These are phyloP conservation scores for Leptatherina wallacei DNA, from an alignment of 2,797 vertebrate genomes.

Conservation along the genomic window DNA sequence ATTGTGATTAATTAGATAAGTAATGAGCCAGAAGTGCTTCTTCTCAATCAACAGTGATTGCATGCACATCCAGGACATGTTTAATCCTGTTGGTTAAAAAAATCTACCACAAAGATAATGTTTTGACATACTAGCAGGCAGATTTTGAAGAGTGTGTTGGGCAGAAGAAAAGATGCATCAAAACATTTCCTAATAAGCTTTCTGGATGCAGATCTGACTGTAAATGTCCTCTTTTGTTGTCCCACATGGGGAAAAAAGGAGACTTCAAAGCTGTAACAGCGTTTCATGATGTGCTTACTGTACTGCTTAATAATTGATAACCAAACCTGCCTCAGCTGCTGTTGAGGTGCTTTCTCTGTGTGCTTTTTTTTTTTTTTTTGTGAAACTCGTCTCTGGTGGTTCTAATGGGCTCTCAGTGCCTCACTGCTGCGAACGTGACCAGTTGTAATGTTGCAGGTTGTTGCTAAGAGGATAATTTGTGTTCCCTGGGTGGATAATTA, in stretches of 20 bases:
- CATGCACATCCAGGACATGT: conserved; percentile 23
- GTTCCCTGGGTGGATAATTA: conserved; percentile 40
- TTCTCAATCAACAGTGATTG: conserved; percentile 23
- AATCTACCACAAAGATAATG: not conserved
- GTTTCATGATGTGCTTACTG: conserved; percentile 5
- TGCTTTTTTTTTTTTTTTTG: conserved; percentile 1
- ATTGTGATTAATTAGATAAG: conserved; percentile 4
- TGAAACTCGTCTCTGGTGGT: not conserved
- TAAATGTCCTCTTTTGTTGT: not conserved
- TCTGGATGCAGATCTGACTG: not conserved
- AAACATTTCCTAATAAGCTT: conserved; percentile 7
- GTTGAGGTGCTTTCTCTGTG: conserved; percentile 9
- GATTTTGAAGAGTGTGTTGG: not conserved
- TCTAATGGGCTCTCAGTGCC: conserved; percentile 14
- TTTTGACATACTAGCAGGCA: not conserved
- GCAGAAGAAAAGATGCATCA: not conserved
- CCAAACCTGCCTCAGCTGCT: not conserved
- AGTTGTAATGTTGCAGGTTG: conserved; percentile 48
- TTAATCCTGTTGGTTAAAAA: conserved; percentile 16
- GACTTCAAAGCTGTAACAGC: not conserved
- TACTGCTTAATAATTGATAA: conserved; percentile 11
- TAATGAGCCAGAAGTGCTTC: conserved; percentile 11
- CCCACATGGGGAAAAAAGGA: not conserved
- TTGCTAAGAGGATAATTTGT: conserved; percentile 42
- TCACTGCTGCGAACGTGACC: conserved; percentile 34